phyloP scores from a whole-genome alignment of 1,140 invertebrate genomes.

The Dendroctonus valens region DNA sequence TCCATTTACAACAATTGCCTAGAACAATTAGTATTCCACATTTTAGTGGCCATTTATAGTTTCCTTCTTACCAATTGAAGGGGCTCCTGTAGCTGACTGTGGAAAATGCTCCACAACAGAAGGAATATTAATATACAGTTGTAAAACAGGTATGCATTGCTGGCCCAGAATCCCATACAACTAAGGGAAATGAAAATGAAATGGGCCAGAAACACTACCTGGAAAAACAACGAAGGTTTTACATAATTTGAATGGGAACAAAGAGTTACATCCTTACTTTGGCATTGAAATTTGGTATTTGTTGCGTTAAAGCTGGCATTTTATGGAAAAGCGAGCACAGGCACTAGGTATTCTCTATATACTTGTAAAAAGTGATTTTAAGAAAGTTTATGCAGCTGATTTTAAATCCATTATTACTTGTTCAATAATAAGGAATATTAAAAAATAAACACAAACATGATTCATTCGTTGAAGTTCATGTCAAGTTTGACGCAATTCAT shows the following conservation, averaged over 20 bases:
- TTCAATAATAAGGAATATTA: too few relatives aligned
- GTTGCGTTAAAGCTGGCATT: slow-evolving; percentile 21
- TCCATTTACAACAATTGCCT: slow-evolving; percentile 33
- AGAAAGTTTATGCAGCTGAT: too few relatives aligned
- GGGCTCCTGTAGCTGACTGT: slow-evolving; percentile 29
- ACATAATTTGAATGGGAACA: background rate
- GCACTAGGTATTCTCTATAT: too few relatives aligned
- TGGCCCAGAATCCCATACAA: slow-evolving; percentile 29
- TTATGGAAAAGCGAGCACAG: too few relatives aligned
- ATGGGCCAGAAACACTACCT: slow-evolving; percentile 33
- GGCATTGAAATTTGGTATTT: slow-evolving; percentile 32
- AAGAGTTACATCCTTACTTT: slow-evolving; percentile 26
- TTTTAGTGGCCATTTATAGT: background rate
- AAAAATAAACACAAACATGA: too few relatives aligned
- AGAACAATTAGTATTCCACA: slow-evolving; percentile 7
- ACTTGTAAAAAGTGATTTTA: too few relatives aligned
- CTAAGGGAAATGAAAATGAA: slow-evolving; percentile 32
- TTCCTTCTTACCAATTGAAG: slow-evolving; percentile 28
- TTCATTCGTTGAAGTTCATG: too few relatives aligned
- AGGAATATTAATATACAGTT: slow-evolving; percentile 30
- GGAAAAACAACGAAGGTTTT: slow-evolving; percentile 9
- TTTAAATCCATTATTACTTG: too few relatives aligned
- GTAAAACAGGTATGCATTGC: slow-evolving; percentile 30
- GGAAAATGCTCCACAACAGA: slow-evolving; percentile 30
- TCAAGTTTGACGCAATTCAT: too few relatives aligned